Evolutionary conservation across 2,797 vertebrate species (phyloP).

Genomic region (Hoplostethus mediterraneus): DNA sequence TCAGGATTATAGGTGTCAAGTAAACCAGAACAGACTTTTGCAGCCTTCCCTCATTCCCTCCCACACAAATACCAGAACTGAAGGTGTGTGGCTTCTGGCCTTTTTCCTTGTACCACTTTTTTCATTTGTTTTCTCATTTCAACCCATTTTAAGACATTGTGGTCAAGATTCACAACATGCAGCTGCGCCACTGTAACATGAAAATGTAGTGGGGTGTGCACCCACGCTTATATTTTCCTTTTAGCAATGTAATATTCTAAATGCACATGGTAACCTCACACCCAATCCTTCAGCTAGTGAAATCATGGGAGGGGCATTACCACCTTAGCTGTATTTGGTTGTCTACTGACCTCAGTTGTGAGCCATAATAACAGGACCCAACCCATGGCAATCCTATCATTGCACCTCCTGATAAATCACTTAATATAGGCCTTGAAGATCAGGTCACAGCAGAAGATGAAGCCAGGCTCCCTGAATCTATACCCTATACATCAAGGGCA

Average conservation of each 20-base stretch:
- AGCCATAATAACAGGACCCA: constrained; percentile 86
- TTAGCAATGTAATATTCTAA: constrained; percentile 76
- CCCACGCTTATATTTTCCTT: constrained; percentile 74
- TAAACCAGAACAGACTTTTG: constrained; percentile 59
- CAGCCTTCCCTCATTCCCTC: constrained; percentile 31
- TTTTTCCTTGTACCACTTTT: constrained; percentile 43
- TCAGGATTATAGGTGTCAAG: constrained; percentile 35
- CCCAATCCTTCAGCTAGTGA: constrained; percentile 63
- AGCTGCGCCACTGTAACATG: constrained; percentile 57
- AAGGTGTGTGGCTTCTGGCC: constrained; percentile 67
- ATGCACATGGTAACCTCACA: constrained; percentile 74
- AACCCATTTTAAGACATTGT: constrained; percentile 58
- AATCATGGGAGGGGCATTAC: constrained; percentile 81
- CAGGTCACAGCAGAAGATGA: constrained; percentile 61
- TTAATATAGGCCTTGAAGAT: constrained; percentile 72
- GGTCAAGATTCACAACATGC: constrained; percentile 80
- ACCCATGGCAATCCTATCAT: constrained; percentile 85
- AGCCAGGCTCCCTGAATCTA: constrained; percentile 63
- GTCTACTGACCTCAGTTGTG: constrained; percentile 82
- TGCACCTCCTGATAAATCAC: constrained; percentile 81
- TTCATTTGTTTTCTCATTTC: constrained; percentile 72
- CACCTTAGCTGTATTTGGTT: constrained; percentile 86
- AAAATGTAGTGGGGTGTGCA: constrained; percentile 26
- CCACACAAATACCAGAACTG: constrained; percentile 60
- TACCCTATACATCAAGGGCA: constrained; percentile 21